Evolutionary conservation across 2,113 vertebrate species (phyloP), one percentile per base, ranked within the genome.

Genomic region (Abramis brama): DNA sequence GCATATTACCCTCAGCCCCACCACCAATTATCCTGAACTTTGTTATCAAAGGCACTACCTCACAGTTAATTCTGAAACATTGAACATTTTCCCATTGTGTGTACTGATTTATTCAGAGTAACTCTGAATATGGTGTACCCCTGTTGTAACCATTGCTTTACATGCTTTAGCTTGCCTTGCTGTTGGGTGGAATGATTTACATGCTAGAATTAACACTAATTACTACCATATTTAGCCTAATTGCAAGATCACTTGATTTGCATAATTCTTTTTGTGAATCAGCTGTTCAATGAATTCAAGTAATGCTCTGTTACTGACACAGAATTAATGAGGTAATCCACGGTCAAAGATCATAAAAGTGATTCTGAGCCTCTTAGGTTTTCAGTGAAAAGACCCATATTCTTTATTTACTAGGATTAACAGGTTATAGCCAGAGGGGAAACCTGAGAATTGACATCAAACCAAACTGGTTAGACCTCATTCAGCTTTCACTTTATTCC

Each of bases 231-330:
- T 87, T 78, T 84, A 27, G 36, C 36, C 52, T 36, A 78, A 75
- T 84, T 84, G 82, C 82, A 79, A 71, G 68, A 71, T 39, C 33
- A 71, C 33, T 39, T 39, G 19, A 71, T 71, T 71, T 71, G 68
- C 68, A 39, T 71, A 71, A 71, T 71, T 71, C 1, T 39, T 71
- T 71, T 71, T 39, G 68, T 71, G 68, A 39, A 71, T 87, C 50
- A 78, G 62, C 55, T 66, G 77, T 87, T 87, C 39, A 83, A 60
- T 71, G 59, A 71, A 68, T 86, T 78, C 73, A 62, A 64, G 81
- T 87, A 73, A 87, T 84, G 66, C 52, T 45, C 52, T 33, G 25
- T 50, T 36, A 66, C 75, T 30, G 43, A 59, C 21, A 27, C 74
- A 79, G 43, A 71, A 79, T 79, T 39, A 78, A 79, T 73, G 81